phyloP scores from a whole-genome alignment of 2,113 vertebrate genomes.

The Tretioscincus oriximinensis region DNA sequence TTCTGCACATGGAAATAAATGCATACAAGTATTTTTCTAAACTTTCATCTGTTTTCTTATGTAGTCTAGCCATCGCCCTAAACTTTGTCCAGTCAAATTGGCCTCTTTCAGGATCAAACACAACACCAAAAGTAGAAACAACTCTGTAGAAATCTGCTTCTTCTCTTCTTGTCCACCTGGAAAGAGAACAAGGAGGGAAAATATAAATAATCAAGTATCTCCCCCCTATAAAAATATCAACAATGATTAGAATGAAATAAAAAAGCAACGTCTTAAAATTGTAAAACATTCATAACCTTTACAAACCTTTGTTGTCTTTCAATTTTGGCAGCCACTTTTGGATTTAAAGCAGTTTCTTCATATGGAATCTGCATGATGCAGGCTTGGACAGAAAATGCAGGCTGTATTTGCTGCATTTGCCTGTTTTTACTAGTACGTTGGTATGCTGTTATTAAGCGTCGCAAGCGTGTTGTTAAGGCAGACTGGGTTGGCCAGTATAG shows the following conservation, averaged over 20 bases:
- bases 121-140: slow-evolving; percentile 96
- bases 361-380: slow-evolving; percentile 79
- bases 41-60: slow-evolving; percentile 97
- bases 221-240: background rate
- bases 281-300: background rate
- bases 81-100: slow-evolving; percentile 98
- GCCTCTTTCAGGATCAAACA: slow-evolving; percentile 91
- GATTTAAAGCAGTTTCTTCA: slow-evolving; percentile 84
- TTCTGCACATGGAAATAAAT: slow-evolving; percentile 94
- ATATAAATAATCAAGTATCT: background rate
- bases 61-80: slow-evolving; percentile 93
- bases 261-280: background rate
- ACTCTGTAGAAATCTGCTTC: slow-evolving; percentile 98
- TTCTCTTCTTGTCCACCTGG: slow-evolving; percentile 96
- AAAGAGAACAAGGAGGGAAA: background rate
- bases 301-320: slow-evolving; percentile 93
- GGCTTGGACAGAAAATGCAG: slow-evolving; percentile 77
- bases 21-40: slow-evolving; percentile 95
- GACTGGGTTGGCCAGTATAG: slow-evolving; percentile 94
- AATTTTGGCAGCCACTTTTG: slow-evolving; percentile 97
- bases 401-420: slow-evolving; percentile 89
- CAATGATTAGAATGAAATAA: background rate
- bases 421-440: slow-evolving; percentile 93
- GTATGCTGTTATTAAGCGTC: slow-evolving; percentile 94
- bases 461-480: slow-evolving; percentile 89